Conservation (phyloP, 2,888 invertebrate species). For the Dione vanillae region DNA sequence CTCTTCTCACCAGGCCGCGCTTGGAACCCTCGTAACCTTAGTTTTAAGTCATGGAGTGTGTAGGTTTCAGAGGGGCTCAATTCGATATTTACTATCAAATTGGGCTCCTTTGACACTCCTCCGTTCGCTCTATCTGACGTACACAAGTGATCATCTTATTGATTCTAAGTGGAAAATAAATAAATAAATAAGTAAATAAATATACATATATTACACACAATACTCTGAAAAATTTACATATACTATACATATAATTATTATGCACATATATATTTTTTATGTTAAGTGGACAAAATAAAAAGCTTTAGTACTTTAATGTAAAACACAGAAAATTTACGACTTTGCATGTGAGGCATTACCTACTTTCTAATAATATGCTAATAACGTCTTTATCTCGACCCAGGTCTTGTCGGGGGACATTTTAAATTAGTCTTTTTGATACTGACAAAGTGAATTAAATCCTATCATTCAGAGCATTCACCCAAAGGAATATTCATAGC, state of each 20-base stretch:
- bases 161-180: no score
- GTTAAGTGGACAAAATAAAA: not conserved
- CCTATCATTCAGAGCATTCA: conserved; percentile 42
- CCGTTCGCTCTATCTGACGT: no score
- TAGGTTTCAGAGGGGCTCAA: no score
- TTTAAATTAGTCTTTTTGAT: conserved; percentile 41
- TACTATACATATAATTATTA: not conserved
- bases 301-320: conserved; percentile 1
- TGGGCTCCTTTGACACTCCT: no score
- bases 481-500: conserved; percentile 45
- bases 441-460: conserved; percentile 44
- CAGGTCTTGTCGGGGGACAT: conserved; percentile 31
- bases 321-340: conserved; percentile 15
- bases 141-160: no score
- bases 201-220: not conserved
- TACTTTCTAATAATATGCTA: conserved; percentile 32
- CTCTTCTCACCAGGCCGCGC: no score
- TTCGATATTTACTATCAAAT: no score
- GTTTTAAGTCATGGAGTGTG: no score
- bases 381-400: conserved; percentile 30
- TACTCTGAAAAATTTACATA: no score
- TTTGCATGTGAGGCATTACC: conserved; percentile 12
- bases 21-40: no score
- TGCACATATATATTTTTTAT: not conserved
- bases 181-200: no score